phyloP scores from a whole-genome alignment of 2,888 invertebrate genomes.

The Atrina japonica region DNA sequence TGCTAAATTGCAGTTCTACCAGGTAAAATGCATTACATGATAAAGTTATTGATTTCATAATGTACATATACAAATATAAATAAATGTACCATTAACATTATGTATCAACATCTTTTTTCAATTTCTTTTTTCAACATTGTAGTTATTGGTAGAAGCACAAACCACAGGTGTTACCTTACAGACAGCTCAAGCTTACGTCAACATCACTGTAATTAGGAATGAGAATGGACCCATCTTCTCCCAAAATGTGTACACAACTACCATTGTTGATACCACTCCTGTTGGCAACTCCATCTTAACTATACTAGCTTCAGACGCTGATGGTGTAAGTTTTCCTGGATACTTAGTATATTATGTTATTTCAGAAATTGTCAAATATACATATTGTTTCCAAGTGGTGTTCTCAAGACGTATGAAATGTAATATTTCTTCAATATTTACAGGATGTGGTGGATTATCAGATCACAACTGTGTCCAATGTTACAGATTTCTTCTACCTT shows the following conservation, averaged over 20 bases:
- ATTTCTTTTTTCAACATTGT: conserved; percentile 7
- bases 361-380: not conserved
- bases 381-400: too few relatives aligned
- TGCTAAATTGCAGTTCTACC: conserved; percentile 55
- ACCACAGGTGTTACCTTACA: conserved; percentile 61
- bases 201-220: conserved; percentile 72
- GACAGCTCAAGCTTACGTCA: conserved; percentile 66
- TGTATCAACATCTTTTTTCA: not conserved
- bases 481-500: conserved; percentile 69
- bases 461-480: conserved; percentile 33
- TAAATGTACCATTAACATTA: not conserved
- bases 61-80: not conserved
- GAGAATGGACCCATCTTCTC: conserved; percentile 69
- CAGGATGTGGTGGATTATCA: conserved; percentile 55
- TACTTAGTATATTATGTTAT: not conserved
- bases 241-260: conserved; percentile 49
- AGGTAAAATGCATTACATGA: conserved; percentile 40
- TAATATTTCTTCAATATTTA: not conserved
- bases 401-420: not conserved
- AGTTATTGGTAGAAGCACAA: conserved; percentile 65
- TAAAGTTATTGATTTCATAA: not conserved
- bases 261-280: conserved; percentile 58
- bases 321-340: conserved; percentile 52
- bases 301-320: conserved; percentile 70
- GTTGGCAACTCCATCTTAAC: conserved; percentile 58